A percentile compares a stretch with the other conserved stretches of the same genome.
Evolutionary conservation across 2,797 vertebrate species (phyloP).

Genomic region (Tangara arthus): DNA sequence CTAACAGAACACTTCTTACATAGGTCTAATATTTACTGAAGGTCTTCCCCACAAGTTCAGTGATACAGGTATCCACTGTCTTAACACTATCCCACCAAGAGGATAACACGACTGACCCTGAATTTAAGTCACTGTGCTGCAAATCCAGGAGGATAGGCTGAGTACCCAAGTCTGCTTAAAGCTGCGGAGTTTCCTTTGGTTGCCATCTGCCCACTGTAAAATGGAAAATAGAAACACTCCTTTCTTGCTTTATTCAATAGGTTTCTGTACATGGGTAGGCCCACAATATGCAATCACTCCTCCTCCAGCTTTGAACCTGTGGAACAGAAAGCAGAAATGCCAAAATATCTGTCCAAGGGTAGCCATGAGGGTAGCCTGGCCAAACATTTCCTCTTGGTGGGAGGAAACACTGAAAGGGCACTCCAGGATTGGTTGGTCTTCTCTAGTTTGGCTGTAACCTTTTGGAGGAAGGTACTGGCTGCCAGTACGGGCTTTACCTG

Average conservation of each 20-base stretch:
- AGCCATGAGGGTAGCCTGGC: not conserved
- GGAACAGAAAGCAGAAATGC: not conserved
- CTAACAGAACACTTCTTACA: not conserved
- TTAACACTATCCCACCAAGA: not conserved
- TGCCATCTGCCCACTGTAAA: not conserved
- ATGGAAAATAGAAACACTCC: not conserved
- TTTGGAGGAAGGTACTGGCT: not conserved
- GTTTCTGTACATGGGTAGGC: not conserved
- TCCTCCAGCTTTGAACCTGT: not conserved
- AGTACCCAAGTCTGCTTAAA: not conserved
- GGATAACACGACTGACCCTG: not conserved
- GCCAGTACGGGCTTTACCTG: not conserved
- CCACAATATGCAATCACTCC: not conserved
- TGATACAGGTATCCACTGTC: not conserved
- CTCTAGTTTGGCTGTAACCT: not conserved
- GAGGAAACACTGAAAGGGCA: not conserved
- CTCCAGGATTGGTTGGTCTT: not conserved
- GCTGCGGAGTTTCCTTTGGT: not conserved
- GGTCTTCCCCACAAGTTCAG: not conserved
- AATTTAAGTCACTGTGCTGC: not conserved
- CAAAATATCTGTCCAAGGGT: not conserved
- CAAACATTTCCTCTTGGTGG: not conserved
- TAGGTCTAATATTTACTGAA: not conserved
- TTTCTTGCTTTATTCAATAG: not conserved
- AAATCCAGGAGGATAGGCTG: not conserved